Evolutionary conservation across 2,888 invertebrate genomes (phyloP).

Genomic region (Herminia tarsipennalis): DNA sequence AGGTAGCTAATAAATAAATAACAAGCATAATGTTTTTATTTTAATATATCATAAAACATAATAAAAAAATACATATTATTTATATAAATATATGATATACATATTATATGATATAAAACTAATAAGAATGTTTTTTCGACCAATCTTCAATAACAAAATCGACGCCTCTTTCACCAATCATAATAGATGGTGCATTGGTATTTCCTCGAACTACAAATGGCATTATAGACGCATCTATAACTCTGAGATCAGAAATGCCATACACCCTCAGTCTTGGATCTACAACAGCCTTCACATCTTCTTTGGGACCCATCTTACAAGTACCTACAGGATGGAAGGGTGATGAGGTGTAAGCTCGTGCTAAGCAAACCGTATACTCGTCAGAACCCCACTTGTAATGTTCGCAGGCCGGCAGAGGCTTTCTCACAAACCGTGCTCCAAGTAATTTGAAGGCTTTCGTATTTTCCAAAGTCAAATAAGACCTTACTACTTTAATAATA

Average conservation of each 20-base stretch:
- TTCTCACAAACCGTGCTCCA: constrained; percentile 83
- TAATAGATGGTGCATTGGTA: constrained; percentile 92
- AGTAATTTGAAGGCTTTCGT: constrained; percentile 83
- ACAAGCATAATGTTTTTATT: no score
- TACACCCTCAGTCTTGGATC: constrained; percentile 88
- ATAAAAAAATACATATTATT: no score
- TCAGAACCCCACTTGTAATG: constrained; percentile 85
- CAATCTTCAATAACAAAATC: constrained; percentile 60
- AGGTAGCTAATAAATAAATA: no score
- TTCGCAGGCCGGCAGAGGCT: constrained; percentile 84
- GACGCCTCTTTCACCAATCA: constrained; percentile 89
- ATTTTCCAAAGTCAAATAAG: constrained; percentile 82
- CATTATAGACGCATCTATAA: constrained; percentile 93
- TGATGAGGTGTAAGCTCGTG: constrained; percentile 82
- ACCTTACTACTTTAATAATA: constrained; percentile 86
- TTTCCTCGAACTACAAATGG: constrained; percentile 91
- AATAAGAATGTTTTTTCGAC: constrained; percentile 20
- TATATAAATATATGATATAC: no score
- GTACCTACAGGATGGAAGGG: constrained; percentile 78
- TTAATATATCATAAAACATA: no score
- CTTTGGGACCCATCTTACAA: constrained; percentile 82
- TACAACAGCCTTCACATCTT: constrained; percentile 87
- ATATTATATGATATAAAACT: no score
- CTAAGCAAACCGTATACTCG: constrained; percentile 87
- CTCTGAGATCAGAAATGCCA: constrained; percentile 86